Conservation (phyloP, 2,888 invertebrate species). For the Zeuzera pyrina region DNA sequence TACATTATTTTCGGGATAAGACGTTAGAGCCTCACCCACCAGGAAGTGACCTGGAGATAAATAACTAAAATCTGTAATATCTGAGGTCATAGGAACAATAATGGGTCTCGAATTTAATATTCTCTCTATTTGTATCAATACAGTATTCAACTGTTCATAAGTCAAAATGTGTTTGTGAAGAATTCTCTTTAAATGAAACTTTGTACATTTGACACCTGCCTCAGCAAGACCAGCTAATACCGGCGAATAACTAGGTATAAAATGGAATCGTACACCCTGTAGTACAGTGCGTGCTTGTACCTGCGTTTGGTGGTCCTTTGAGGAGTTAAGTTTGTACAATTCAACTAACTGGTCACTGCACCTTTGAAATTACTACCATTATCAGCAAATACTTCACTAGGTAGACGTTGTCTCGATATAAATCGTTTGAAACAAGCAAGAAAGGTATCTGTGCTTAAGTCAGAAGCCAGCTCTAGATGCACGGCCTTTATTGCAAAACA, state of each 20-base stretch:
- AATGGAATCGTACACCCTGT: constrained; percentile 17
- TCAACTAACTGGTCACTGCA: constrained; percentile 8
- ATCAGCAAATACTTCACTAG: constrained; percentile 10
- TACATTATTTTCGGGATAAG: constrained; percentile 9
- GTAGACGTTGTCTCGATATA: constrained; percentile 6
- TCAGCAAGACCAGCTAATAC: constrained; percentile 25
- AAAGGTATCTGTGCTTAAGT: too few relatives aligned
- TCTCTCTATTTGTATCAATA: too few relatives aligned
- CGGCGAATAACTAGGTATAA: constrained; percentile 21
- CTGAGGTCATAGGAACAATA: constrained; percentile 15
- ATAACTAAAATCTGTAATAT: not conserved
- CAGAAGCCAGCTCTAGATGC: too few relatives aligned
- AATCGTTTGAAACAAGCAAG: constrained; percentile 10
- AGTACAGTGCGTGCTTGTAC: constrained; percentile 1
- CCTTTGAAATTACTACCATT: constrained; percentile 11
- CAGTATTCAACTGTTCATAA: too few relatives aligned
- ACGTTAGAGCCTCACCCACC: constrained; percentile 16
- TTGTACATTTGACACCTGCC: constrained; percentile 18
- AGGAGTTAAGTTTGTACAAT: constrained; percentile 6
- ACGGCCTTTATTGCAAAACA: constrained; percentile 7
- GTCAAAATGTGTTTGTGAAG: too few relatives aligned
- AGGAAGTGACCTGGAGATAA: too few relatives aligned
- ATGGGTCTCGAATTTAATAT: constrained; percentile 20
- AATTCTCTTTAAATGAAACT: constrained; percentile 19
- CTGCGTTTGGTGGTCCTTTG: constrained; percentile 5